Conservation (phyloP, 2,113 vertebrate species). For the Xenopus tropicalis region DNA sequence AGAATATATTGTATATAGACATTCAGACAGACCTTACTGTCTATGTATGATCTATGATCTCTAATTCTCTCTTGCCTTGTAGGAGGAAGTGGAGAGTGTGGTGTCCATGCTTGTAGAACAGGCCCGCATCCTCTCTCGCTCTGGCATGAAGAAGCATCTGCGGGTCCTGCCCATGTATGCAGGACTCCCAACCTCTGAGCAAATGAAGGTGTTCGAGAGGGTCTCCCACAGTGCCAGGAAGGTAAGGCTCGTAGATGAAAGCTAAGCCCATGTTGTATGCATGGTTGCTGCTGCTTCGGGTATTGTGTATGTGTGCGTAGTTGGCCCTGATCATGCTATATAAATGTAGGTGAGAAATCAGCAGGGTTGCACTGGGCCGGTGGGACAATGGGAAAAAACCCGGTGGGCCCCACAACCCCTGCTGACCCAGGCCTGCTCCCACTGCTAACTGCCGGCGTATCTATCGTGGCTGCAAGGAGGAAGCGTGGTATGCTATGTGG, state of each 20-base stretch:
- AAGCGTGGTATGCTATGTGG: too few relatives aligned
- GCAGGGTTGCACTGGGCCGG: too few relatives aligned
- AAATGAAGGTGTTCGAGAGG: slow-evolving; percentile 94
- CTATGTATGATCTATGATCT: too few relatives aligned
- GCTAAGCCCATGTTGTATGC: background rate
- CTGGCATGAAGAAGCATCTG: slow-evolving; percentile 91
- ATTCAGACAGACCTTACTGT: too few relatives aligned
- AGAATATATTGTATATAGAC: too few relatives aligned
- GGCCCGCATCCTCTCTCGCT: slow-evolving; percentile 81
- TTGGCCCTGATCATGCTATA: too few relatives aligned
- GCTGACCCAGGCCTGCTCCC: too few relatives aligned
- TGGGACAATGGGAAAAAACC: too few relatives aligned
- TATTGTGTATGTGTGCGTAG: background rate
- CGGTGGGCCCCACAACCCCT: too few relatives aligned
- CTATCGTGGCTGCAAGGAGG: too few relatives aligned
- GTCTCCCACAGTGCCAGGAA: slow-evolving; percentile 82
- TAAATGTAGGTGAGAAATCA: too few relatives aligned
- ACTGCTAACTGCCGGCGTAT: too few relatives aligned
- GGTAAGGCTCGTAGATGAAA: slow-evolving; percentile 60
- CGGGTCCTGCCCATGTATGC: slow-evolving; percentile 94
- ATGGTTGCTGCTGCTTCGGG: background rate
- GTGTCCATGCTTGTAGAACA: slow-evolving; percentile 89
- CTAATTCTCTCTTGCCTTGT: slow-evolving; percentile 26
- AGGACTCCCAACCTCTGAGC: slow-evolving; percentile 86
- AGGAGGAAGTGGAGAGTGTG: slow-evolving; percentile 96